Evolutionary conservation across 2,113 vertebrate species (phyloP).

Genomic region (Edolisoma coerulescens): DNA sequence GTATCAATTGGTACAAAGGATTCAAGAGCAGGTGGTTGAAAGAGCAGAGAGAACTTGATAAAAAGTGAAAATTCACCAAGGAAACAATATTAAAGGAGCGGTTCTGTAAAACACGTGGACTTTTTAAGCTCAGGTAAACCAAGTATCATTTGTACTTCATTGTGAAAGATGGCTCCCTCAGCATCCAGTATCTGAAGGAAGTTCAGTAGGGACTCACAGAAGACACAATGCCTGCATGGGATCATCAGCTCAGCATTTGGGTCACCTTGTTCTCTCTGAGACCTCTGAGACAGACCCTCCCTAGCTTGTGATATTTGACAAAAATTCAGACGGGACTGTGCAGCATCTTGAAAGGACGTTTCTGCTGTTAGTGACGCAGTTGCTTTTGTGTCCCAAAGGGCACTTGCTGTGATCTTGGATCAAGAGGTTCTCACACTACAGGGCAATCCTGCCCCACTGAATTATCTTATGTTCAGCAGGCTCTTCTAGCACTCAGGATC

Average conservation of each 20-base stretch:
- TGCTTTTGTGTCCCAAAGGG: not conserved
- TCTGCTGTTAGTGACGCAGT: not conserved
- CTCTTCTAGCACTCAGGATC: not conserved
- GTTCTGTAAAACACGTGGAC: not conserved
- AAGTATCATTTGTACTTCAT: not conserved
- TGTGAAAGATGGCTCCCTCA: not conserved
- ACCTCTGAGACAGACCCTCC: not conserved
- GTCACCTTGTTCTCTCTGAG: not conserved
- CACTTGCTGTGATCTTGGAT: not conserved
- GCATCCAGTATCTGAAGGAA: not conserved
- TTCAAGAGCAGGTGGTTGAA: not conserved
- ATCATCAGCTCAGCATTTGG: not conserved
- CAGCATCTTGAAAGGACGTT: not conserved
- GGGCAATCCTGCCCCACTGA: not conserved
- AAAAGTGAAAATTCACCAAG: not conserved
- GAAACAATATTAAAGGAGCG: not conserved
- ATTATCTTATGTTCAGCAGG: not conserved
- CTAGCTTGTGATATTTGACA: not conserved
- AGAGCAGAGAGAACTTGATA: not conserved
- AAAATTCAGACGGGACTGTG: not conserved
- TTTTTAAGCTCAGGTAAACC: not conserved
- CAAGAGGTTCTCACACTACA: accelerated
- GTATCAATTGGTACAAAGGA: not conserved
- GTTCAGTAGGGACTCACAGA: not conserved
- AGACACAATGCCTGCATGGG: not conserved